Evolutionary conservation across 2,113 vertebrate species (phyloP), one percentile per base, ranked within the genome.

Genomic region (Acinonyx jubatus): DNA sequence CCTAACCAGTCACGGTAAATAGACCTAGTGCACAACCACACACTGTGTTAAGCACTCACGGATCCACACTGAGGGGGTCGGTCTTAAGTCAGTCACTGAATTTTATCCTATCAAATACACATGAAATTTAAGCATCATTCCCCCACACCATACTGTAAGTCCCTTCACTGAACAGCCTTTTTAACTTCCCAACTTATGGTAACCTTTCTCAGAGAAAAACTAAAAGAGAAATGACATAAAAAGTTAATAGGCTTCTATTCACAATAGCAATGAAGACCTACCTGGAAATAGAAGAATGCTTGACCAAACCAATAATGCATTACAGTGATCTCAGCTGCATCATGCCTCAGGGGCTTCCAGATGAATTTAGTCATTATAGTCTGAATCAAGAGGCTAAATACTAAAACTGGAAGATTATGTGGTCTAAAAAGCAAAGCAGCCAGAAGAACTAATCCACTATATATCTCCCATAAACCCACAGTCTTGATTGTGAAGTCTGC

Each of bases 221-320:
- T 19, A 50, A 71, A 92, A 82, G 61, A 69, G 48, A 89, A 23
- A 5, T 4, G 41, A 92, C 50, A 63, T 41, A 95, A 16, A 69
- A 82, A 50, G 82, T 57, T 55, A 73, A 50, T 1, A 31, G 63
- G 41, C 50, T 91, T 90, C 89, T 61, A 36, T 41, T 57, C 38
- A 45, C 0, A 3, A 23, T 3, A 50, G 69, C 3, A 38, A 89
- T 3, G 65, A 78, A 61, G 69, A 21, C 98, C 98, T 98, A 99
- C 99, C 99, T 99, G 99, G 86, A 99, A 99, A 98, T 99, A 99
- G 98, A 99, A 99, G 99, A 99, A 99, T 41, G 99, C 99, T 97
- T 99, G 99, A 11, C 99, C 99, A 50, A 99, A 99, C 99, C 99
- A 99, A 96, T 99, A 99, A 97, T 99, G 99, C 99, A 99, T 99